These are phyloP conservation scores for Coboldia fuscipes DNA, from an alignment of 1,140 invertebrate genomes.

Conservation along the genomic window DNA sequence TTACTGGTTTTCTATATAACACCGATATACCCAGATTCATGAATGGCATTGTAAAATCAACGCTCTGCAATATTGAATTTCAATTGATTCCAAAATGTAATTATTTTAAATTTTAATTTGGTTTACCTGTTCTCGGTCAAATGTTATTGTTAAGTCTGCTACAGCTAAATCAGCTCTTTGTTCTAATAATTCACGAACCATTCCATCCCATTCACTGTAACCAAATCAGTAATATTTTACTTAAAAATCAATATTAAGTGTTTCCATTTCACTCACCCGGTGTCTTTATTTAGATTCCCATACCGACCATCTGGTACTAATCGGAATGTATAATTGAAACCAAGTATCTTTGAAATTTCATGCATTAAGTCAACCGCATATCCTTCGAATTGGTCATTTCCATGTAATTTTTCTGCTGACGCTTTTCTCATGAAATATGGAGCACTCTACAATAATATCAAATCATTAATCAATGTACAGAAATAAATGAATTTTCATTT, in stretches of 20 bases:
- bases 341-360: constrained; percentile 67
- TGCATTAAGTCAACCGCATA: constrained; percentile 72
- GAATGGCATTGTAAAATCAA: constrained; percentile 90
- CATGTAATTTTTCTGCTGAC: constrained; percentile 52
- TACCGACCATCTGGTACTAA: constrained; percentile 63
- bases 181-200: constrained; percentile 77
- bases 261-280: constrained; percentile 12
- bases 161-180: constrained; percentile 81
- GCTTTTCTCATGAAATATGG: constrained; percentile 82
- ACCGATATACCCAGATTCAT: constrained; percentile 90
- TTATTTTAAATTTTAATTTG: not conserved
- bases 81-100: not conserved
- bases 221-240: not conserved
- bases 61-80: constrained; percentile 31
- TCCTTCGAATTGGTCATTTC: constrained; percentile 75
- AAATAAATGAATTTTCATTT: not conserved
- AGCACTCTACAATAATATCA: constrained; percentile 48
- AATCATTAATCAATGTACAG: not conserved
- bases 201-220: constrained; percentile 74
- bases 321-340: constrained; percentile 77
- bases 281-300: constrained; percentile 51
- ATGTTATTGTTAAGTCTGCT: constrained; percentile 84
- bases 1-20: constrained; percentile 75
- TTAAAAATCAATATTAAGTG: not conserved
- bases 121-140: constrained; percentile 46